Evolutionary conservation across 1,140 invertebrate genomes (phyloP).

Genomic region (Nylanderia fulva): DNA sequence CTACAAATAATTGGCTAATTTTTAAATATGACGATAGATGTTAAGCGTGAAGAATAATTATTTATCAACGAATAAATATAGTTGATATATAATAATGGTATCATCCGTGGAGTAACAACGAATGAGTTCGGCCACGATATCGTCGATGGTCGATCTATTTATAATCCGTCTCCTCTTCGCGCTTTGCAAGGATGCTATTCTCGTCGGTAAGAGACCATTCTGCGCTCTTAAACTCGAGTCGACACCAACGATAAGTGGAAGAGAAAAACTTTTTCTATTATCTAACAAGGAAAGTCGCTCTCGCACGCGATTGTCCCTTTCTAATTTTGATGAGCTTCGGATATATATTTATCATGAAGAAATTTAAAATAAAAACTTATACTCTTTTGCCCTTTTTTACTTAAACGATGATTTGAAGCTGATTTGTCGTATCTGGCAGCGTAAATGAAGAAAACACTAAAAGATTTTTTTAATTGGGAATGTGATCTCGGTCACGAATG

Average conservation of each 20-base stretch:
- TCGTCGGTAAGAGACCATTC: constrained; percentile 64
- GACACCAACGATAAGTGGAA: constrained; percentile 50
- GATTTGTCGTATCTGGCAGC: neutral
- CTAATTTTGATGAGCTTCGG: neutral
- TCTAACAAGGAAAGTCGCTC: neutral
- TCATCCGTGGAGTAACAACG: constrained; percentile 52
- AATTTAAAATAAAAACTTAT: neutral
- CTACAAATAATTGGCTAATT: neutral
- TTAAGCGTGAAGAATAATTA: neutral
- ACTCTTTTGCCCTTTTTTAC: neutral
- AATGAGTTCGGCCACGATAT: constrained; percentile 60
- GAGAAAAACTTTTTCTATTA: constrained; percentile 40
- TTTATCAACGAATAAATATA: neutral
- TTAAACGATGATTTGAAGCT: neutral
- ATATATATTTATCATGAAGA: neutral
- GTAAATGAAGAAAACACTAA: neutral
- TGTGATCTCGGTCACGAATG: neutral
- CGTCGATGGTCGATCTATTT: constrained; percentile 67
- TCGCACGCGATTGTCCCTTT: neutral
- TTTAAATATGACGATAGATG: neutral
- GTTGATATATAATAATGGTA: neutral
- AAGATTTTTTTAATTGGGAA: neutral
- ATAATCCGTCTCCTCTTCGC: constrained; percentile 63
- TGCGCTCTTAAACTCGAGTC: constrained; percentile 61
- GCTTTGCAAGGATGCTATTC: constrained; percentile 71